These are phyloP conservation scores for Drosophila fulvimacula DNA, from an alignment of 2,888 invertebrate genomes.

Conservation along the genomic window DNA sequence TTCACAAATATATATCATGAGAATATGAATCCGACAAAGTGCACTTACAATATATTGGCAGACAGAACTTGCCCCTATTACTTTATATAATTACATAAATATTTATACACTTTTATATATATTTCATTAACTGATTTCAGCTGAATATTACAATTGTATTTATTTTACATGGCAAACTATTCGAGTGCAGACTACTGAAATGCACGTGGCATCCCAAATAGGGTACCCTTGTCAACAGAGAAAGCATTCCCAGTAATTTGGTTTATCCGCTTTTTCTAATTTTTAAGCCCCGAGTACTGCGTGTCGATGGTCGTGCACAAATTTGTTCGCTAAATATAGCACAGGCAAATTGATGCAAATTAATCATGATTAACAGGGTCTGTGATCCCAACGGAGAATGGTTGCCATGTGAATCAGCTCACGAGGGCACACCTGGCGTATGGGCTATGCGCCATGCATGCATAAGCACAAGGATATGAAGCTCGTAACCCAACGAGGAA, in stretches of 20 bases:
- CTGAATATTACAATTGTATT: background rate
- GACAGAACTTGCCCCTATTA: background rate
- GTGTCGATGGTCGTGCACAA: conserved; percentile 31
- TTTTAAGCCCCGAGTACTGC: background rate
- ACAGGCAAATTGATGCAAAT: conserved; percentile 72
- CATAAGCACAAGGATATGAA: conserved; percentile 20
- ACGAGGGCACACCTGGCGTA: conserved; percentile 53
- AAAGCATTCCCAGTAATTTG: conserved; percentile 1
- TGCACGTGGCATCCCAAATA: background rate
- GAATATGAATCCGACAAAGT: background rate
- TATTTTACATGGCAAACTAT: conserved; percentile 14
- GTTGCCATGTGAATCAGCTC: conserved; percentile 33
- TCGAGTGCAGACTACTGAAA: background rate
- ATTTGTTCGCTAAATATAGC: conserved; percentile 63
- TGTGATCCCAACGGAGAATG: conserved; percentile 19
- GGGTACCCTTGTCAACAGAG: background rate
- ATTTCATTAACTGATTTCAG: background rate
- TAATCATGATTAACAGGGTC: conserved; percentile 72
- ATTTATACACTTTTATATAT: background rate
- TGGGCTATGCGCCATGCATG: conserved; percentile 41
- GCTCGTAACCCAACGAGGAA: conserved; percentile 32
- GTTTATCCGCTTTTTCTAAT: background rate
- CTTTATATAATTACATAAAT: background rate
- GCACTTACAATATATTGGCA: background rate
- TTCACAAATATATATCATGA: conserved; percentile 1